A percentile compares a stretch with the other conserved stretches of the same genome.
Conservation (phyloP, 2,888 invertebrate genomes). For the Blera fallax region DNA sequence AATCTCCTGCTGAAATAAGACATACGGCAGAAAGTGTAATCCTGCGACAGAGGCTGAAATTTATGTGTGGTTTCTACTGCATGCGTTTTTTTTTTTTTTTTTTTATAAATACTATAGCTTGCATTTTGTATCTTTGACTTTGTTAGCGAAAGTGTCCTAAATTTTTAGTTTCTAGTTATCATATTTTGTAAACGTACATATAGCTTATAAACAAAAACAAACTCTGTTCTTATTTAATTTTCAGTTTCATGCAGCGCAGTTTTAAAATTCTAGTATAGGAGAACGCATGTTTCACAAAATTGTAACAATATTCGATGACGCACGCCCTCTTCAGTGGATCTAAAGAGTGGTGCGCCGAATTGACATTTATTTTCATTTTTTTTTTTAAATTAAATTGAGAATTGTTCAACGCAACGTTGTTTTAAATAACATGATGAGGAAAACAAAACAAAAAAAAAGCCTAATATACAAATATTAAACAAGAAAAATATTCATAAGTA, state of each 20-base stretch:
- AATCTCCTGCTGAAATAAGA: background rate
- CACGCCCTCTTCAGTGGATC: slow-evolving; percentile 65
- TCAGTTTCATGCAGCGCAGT: slow-evolving; percentile 73
- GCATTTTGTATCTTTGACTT: slow-evolving; percentile 39
- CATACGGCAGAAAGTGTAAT: background rate
- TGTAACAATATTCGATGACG: slow-evolving; percentile 58
- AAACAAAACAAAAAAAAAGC: background rate
- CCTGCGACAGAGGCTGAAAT: slow-evolving; percentile 56
- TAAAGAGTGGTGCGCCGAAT: slow-evolving; percentile 59
- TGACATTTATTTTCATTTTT: slow-evolving; percentile 31
- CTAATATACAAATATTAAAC: slow-evolving; percentile 44
- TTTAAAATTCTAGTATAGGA: slow-evolving; percentile 57
- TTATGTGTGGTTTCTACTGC: slow-evolving; percentile 64
- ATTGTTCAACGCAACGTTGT: slow-evolving; percentile 48
- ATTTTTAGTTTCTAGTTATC: slow-evolving; percentile 23
- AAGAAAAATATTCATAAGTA: slow-evolving; percentile 64
- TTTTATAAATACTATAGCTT: slow-evolving; percentile 17
- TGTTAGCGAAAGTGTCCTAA: slow-evolving; percentile 52
- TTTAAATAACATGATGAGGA: slow-evolving; percentile 53
- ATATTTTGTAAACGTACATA: slow-evolving; percentile 43
- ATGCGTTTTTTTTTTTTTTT: slow-evolving; percentile 51
- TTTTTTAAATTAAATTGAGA: slow-evolving; percentile 21
- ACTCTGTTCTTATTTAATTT: slow-evolving; percentile 69
- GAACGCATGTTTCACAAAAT: slow-evolving; percentile 47
- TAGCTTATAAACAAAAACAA: slow-evolving; percentile 64